Evolutionary conservation across 2,113 vertebrate genomes (phyloP), one percentile per base, ranked within the genome.

Genomic region (Columbina picui): DNA sequence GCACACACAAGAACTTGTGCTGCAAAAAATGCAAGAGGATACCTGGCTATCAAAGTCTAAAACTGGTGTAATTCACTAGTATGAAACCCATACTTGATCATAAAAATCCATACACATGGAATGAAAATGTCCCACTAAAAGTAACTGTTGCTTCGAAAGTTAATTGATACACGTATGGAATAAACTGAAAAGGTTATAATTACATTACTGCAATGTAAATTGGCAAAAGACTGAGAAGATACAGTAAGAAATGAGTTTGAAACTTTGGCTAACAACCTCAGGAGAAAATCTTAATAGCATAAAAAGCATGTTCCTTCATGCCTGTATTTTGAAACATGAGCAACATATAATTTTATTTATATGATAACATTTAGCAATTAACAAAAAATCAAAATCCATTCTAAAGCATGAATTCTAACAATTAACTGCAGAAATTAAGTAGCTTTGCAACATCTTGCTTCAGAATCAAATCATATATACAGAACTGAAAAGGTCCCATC

Each of bases 301-400:
- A 97, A 97, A 95, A 96, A 73, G 94, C 96, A 95, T 93, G 85
- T 97, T 98, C 96, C 97, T 98, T 98, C 98, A 97, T 76, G 96
- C 98, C 26, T 97, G 87, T 95, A 93, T 95, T 96, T 90, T 95
- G 90, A 97, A 98, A 98, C 87, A 96, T 69, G 61, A 94, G 65
- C 87, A 96, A 84, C 83, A 86, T 84, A 85, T 92, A 14, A 41
- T 87, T 97, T 89, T 78, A 82, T 94, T 94, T 73, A 61, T 92
- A 92, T 63, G 86, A 49, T 93, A 96, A 96, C 75, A 93, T 93
- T 95, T 84, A 90, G 92, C 80, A 95, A 94, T 93, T 67, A 95
- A 95, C 43, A 95, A 67, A 95, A 97, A 97, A 96, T 96, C 97
- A 96, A 97, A 97, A 96, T 91, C 91, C 96, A 93, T 71, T 92